These are phyloP conservation scores for Drosophila niveifrons DNA, from an alignment of 2,888 invertebrate genomes.

Conservation along the genomic window DNA sequence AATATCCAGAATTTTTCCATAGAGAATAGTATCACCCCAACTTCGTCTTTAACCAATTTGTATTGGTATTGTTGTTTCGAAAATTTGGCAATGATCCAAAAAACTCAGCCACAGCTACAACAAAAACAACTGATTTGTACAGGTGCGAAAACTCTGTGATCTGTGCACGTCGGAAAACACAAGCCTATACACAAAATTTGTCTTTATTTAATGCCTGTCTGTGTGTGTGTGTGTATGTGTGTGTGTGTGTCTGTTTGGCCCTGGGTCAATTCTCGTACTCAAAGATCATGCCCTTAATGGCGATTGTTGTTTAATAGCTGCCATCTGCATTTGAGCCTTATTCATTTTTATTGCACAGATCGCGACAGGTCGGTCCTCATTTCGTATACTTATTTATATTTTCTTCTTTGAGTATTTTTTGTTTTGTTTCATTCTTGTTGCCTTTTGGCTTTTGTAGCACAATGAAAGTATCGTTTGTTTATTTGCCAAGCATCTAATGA, in stretches of 20 bases:
- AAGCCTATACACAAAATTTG: conserved; percentile 21
- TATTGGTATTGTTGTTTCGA: conserved; percentile 37
- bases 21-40: background rate
- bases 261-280: conserved; percentile 12
- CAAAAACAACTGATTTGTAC: conserved; percentile 62
- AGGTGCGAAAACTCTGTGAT: conserved; percentile 81
- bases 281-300: conserved; percentile 28
- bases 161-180: conserved; percentile 48
- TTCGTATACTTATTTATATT: conserved; percentile 12
- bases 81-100: conserved; percentile 79
- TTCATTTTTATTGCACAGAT: conserved; percentile 16
- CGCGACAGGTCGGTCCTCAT: conserved; percentile 23
- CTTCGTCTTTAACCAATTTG: conserved; percentile 13
- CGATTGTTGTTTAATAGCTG: background rate
- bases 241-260: background rate
- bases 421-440: background rate
- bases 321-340: conserved; percentile 1
- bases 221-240: background rate
- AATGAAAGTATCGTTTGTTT: conserved; percentile 43
- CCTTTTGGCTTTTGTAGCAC: conserved; percentile 15
- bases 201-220: background rate
- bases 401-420: conserved; percentile 1
- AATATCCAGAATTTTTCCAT: background rate
- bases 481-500: conserved; percentile 33
- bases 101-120: conserved; percentile 48